Percentiles rank a stretch among this genome's conserved stretches.
These are phyloP conservation scores for Momotus momota DNA, from an alignment of 2,797 vertebrate genomes.

Conservation along the genomic window DNA sequence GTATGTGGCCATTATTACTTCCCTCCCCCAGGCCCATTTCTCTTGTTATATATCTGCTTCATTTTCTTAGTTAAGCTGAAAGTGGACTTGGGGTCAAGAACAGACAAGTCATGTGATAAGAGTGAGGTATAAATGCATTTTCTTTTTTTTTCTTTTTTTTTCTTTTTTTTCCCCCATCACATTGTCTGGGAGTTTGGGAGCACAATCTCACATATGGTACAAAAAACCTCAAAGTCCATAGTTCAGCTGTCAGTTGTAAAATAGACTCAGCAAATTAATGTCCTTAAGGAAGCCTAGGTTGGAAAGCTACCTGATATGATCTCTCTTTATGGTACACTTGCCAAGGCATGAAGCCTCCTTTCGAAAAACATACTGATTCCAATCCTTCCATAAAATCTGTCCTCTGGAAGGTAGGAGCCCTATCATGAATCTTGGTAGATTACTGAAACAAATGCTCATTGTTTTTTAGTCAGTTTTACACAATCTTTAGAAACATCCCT, in stretches of 20 bases:
- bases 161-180: not conserved
- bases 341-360: not conserved
- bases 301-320: not conserved
- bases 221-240: slow-evolving; percentile 1
- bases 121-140: slow-evolving; percentile 43
- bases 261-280: not conserved
- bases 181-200: slow-evolving; percentile 21
- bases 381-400: not conserved
- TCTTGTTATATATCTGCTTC: slow-evolving; percentile 55
- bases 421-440: not conserved
- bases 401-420: not conserved
- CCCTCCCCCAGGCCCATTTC: slow-evolving; percentile 31
- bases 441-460: not conserved
- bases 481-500: not conserved
- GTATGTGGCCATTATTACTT: slow-evolving; percentile 47
- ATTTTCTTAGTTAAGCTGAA: slow-evolving; percentile 63
- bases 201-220: not conserved
- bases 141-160: slow-evolving; percentile 50
- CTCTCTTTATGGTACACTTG: not conserved
- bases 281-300: slow-evolving; percentile 26
- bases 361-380: not conserved
- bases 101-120: slow-evolving; percentile 38
- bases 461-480: not conserved
- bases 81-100: slow-evolving; percentile 65
- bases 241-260: slow-evolving; percentile 45